Evolutionary conservation across 2,797 vertebrate genomes (phyloP).

Genomic region (Tragelaphus eurycerus): DNA sequence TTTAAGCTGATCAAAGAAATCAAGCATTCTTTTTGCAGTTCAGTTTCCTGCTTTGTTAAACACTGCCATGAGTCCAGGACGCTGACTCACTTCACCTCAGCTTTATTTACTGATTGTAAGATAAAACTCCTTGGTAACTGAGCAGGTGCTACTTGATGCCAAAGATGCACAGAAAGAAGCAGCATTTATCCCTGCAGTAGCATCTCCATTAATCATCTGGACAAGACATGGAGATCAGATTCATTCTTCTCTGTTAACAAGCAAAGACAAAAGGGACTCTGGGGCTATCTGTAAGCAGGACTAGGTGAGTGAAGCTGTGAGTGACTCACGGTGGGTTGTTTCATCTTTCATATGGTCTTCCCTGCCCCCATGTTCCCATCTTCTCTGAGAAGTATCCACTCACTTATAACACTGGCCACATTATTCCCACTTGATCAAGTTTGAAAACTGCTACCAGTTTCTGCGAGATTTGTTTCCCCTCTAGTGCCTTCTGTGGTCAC

Average conservation of each 20-base stretch:
- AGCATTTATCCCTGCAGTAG: conserved; percentile 78
- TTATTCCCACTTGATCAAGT: conserved; percentile 76
- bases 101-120: conserved; percentile 78
- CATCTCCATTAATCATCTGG: conserved; percentile 86
- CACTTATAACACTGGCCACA: conserved; percentile 73
- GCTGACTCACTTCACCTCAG: background rate
- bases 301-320: conserved; percentile 59
- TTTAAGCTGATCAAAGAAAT: background rate
- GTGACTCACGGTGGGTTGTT: conserved; percentile 72
- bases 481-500: conserved; percentile 69
- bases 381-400: conserved; percentile 81
- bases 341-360: conserved; percentile 67
- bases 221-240: conserved; percentile 80
- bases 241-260: conserved; percentile 82
- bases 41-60: background rate
- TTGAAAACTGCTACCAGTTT: conserved; percentile 64
- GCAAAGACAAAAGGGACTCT: conserved; percentile 79
- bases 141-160: conserved; percentile 81
- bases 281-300: conserved; percentile 52
- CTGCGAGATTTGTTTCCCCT: conserved; percentile 63
- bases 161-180: conserved; percentile 77
- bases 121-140: conserved; percentile 70
- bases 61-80: background rate
- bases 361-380: background rate
- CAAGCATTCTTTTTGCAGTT: background rate